These are phyloP conservation scores for Athalia circularis DNA, from an alignment of 2,888 invertebrate species.

Conservation along the genomic window DNA sequence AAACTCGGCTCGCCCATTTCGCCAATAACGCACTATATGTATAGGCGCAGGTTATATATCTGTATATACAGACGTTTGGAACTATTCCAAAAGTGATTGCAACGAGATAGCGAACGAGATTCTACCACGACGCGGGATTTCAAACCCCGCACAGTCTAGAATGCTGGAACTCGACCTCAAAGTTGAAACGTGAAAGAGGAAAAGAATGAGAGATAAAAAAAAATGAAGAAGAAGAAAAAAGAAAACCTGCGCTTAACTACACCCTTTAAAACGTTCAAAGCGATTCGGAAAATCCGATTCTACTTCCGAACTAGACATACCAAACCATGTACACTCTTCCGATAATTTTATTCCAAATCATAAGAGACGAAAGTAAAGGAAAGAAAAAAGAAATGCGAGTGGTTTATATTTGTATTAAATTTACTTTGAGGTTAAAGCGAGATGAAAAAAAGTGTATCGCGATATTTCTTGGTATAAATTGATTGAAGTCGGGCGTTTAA, in stretches of 20 bases:
- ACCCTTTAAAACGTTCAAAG: no score
- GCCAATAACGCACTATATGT: neutral
- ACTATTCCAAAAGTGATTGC: slow-evolving; percentile 36
- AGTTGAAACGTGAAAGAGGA: slow-evolving; percentile 1
- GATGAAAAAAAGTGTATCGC: no score
- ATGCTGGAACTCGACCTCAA: slow-evolving; percentile 17
- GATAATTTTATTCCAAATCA: no score
- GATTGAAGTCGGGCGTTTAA: neutral
- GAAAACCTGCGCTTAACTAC: no score
- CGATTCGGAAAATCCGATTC: no score
- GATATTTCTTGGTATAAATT: neutral
- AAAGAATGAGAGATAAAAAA: neutral
- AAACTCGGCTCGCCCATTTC: neutral
- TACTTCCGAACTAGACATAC: no score
- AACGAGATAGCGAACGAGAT: slow-evolving; percentile 22
- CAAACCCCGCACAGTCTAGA: neutral
- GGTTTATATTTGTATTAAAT: no score
- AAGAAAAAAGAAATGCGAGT: no score
- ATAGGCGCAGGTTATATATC: neutral
- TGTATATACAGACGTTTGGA: slow-evolving; percentile 7
- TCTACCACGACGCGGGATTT: slow-evolving; percentile 6
- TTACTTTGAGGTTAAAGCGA: no score
- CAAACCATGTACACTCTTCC: no score
- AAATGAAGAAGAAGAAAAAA: neutral
- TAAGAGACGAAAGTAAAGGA: no score